A percentile compares a stretch with the other conserved stretches of the same genome.
Conservation (phyloP, 2,113 vertebrate species). For the Potamarius usumacintae region DNA sequence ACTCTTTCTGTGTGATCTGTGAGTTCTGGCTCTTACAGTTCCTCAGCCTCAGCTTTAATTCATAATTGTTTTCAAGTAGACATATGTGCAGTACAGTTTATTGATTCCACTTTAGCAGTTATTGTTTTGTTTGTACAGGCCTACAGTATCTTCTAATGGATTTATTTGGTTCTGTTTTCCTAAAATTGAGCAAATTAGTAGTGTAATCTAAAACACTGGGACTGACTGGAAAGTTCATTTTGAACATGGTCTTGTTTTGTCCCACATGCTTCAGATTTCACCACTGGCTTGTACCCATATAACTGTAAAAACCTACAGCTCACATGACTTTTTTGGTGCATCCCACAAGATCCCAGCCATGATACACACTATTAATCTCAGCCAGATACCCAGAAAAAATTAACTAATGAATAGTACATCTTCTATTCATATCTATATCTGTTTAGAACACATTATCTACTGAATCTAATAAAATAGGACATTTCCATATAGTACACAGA, state of each 20-base stretch:
- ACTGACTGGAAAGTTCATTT: background rate
- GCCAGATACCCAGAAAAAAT: too few relatives aligned
- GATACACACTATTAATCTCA: too few relatives aligned
- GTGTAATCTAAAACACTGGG: background rate
- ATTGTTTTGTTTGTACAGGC: background rate
- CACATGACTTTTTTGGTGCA: too few relatives aligned
- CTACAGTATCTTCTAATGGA: background rate
- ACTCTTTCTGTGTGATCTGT: background rate
- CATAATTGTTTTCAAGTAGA: background rate
- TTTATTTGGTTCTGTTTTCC: background rate
- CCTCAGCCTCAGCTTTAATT: background rate
- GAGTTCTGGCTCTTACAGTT: background rate
- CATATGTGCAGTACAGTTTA: too few relatives aligned
- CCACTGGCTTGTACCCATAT: too few relatives aligned
- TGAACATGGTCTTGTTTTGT: too few relatives aligned
- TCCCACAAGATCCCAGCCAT: too few relatives aligned
- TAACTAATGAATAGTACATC: too few relatives aligned
- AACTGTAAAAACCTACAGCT: too few relatives aligned
- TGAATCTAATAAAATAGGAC: background rate
- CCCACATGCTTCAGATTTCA: too few relatives aligned
- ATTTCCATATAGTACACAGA: background rate
- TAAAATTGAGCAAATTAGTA: background rate
- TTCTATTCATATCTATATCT: background rate
- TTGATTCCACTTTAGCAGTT: background rate
- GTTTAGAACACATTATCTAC: background rate